Evolutionary conservation across 2,797 vertebrate species (phyloP).

Genomic region (Antennarius maculatus): DNA sequence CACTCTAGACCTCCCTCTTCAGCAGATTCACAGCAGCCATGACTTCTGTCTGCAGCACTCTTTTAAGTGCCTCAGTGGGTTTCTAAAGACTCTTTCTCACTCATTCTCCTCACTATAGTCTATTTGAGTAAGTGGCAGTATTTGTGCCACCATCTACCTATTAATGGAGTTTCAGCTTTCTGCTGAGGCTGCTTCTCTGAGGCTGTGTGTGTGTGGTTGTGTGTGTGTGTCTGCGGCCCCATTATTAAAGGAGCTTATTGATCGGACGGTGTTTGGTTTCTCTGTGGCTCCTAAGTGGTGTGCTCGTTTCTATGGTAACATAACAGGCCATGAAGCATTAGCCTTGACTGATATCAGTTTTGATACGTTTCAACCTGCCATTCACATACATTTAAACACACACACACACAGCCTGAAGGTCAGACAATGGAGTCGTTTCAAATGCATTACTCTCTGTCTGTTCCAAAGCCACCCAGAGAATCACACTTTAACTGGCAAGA

Average conservation of each 20-base stretch:
- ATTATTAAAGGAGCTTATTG: conserved; percentile 77
- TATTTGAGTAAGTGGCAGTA: conserved; percentile 45
- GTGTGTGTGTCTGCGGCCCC: conserved; percentile 37
- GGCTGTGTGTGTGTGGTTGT: conserved; percentile 1
- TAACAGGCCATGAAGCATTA: conserved; percentile 61
- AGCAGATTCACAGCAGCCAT: conserved; percentile 43
- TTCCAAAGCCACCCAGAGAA: conserved; percentile 22
- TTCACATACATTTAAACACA: conserved; percentile 18
- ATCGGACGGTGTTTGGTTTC: conserved; percentile 77
- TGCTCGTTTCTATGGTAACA: conserved; percentile 79
- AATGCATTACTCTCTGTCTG: conserved; percentile 31
- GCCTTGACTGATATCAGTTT: conserved; percentile 72
- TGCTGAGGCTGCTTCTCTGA: conserved; percentile 25
- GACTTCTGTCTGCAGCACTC: conserved; percentile 44
- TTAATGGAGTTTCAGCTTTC: conserved; percentile 46
- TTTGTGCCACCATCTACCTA: conserved; percentile 40
- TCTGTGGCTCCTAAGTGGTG: conserved; percentile 59
- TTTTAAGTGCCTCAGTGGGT: conserved; percentile 55
- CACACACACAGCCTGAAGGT: conserved; percentile 17
- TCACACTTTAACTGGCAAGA: background rate
- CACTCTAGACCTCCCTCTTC: conserved; percentile 51
- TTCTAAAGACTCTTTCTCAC: conserved; percentile 53
- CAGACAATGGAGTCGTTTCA: conserved; percentile 56
- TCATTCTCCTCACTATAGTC: conserved; percentile 31
- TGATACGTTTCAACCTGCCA: conserved; percentile 36